These are phyloP conservation scores for Tachypleus tridentatus DNA, from an alignment of 1,140 invertebrate genomes.

Conservation along the genomic window DNA sequence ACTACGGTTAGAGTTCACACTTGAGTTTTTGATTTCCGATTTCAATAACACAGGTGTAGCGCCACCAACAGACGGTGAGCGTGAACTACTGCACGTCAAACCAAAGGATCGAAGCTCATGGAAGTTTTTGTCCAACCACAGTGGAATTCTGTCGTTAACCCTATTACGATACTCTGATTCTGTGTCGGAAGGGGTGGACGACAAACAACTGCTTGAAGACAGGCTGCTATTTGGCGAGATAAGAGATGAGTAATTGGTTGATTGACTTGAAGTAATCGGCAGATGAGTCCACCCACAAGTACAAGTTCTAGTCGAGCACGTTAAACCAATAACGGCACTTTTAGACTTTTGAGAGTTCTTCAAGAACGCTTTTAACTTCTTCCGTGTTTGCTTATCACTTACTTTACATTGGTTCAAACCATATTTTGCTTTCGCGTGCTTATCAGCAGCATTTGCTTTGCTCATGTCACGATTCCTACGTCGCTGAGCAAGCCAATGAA, in stretches of 20 bases:
- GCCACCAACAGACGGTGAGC: too few species aligned
- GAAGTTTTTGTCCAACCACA: too few species aligned
- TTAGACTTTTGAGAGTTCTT: background rate
- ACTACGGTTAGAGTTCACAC: too few species aligned
- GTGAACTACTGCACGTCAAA: too few species aligned
- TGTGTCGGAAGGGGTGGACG: background rate
- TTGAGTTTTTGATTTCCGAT: too few species aligned
- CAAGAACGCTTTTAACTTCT: constrained; percentile 14
- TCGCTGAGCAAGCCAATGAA: constrained; percentile 15
- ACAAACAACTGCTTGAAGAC: constrained; percentile 2
- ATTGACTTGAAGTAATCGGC: background rate
- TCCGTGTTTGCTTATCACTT: constrained; percentile 14
- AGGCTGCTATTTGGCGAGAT: background rate
- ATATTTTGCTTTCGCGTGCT: constrained; percentile 16
- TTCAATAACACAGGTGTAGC: too few species aligned
- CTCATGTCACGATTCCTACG: constrained; percentile 5
- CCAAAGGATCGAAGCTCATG: too few species aligned
- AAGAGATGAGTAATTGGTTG: background rate
- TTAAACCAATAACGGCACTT: background rate
- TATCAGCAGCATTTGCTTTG: constrained; percentile 9
- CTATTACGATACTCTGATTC: background rate
- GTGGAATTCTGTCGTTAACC: too few species aligned
- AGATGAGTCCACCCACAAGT: background rate
- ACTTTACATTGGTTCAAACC: constrained; percentile 11
- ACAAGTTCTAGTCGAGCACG: background rate